phyloP scores from a whole-genome alignment of 2,888 invertebrate genomes.

The Eilema caniola region DNA sequence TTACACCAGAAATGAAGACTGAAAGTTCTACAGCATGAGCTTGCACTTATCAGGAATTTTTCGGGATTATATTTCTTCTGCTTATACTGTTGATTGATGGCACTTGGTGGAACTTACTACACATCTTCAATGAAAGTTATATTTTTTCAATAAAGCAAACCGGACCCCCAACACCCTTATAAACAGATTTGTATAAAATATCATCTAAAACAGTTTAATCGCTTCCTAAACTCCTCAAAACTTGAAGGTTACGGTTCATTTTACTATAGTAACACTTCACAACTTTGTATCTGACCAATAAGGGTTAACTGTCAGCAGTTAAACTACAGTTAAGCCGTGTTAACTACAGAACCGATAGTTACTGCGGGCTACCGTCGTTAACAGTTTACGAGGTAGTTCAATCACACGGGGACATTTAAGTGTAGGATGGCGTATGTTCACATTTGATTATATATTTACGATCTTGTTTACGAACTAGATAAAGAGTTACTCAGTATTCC shows the following conservation, averaged over 20 bases:
- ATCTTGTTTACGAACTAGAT: not conserved
- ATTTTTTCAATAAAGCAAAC: too few relatives aligned
- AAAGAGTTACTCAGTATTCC: not conserved
- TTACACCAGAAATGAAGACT: too few relatives aligned
- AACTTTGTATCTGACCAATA: slow-evolving; percentile 49
- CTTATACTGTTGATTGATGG: too few relatives aligned
- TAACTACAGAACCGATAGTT: slow-evolving; percentile 50
- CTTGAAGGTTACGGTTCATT: slow-evolving; percentile 34
- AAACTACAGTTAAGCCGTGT: slow-evolving; percentile 54
- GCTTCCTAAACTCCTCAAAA: slow-evolving; percentile 2
- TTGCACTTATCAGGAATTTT: too few relatives aligned
- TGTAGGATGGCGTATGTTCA: slow-evolving; percentile 7
- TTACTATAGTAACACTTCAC: slow-evolving; percentile 39
- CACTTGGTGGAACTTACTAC: too few relatives aligned
- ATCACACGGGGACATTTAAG: slow-evolving; percentile 48
- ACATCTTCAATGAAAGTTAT: too few relatives aligned
- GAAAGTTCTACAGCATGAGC: too few relatives aligned
- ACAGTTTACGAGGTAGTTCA: slow-evolving; percentile 52
- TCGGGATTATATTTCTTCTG: too few relatives aligned
- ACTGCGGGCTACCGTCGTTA: slow-evolving; percentile 46
- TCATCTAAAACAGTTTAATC: slow-evolving; percentile 8
- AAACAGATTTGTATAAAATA: not conserved
- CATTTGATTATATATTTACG: slow-evolving; percentile 18
- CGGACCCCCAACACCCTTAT: not conserved
- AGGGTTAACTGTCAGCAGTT: slow-evolving; percentile 55